Conservation (phyloP, 2,797 vertebrate species). For the Scomberomorus guttatus region DNA sequence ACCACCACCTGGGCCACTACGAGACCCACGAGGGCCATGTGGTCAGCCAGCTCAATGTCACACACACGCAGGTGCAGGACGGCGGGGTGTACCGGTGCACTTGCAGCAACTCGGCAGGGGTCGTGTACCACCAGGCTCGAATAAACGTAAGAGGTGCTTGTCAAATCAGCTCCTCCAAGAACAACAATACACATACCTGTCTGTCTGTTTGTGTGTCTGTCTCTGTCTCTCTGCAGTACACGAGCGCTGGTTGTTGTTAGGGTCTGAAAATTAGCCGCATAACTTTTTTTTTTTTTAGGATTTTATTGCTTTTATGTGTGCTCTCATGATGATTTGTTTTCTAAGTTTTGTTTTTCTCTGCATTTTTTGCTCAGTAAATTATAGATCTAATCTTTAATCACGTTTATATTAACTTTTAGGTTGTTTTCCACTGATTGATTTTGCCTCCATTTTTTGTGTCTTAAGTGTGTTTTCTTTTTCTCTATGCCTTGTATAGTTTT, state of each 20-base stretch:
- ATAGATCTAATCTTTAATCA: slow-evolving; percentile 30
- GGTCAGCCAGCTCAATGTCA: slow-evolving; percentile 98
- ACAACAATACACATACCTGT: slow-evolving; percentile 86
- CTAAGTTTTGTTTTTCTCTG: neutral
- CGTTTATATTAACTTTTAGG: slow-evolving; percentile 7
- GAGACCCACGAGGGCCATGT: slow-evolving; percentile 95
- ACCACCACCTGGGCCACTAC: slow-evolving; percentile 95
- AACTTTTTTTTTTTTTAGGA: neutral
- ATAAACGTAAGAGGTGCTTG: slow-evolving; percentile 99
- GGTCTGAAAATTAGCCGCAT: slow-evolving; percentile 13
- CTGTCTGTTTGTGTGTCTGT: slow-evolving; percentile 71
- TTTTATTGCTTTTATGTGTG: neutral
- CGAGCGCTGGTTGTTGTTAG: slow-evolving; percentile 33
- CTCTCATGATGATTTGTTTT: slow-evolving; percentile 4
- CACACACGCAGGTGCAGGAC: slow-evolving; percentile 95
- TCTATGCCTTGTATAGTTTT: slow-evolving; percentile 25
- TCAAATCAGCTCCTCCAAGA: slow-evolving; percentile 99
- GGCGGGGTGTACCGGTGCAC: slow-evolving; percentile 98
- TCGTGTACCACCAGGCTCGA: slow-evolving; percentile 99
- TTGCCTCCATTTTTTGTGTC: slow-evolving; percentile 5
- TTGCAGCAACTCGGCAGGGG: slow-evolving; percentile 98
- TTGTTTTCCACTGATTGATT: slow-evolving; percentile 8
- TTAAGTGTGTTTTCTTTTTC: slow-evolving; percentile 8
- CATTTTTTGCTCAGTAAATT: slow-evolving; percentile 2
- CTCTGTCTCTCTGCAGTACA: slow-evolving; percentile 37